Percentiles rank a stretch among this genome's conserved stretches.
Evolutionary conservation across 1,140 invertebrate species (phyloP).

Genomic region (Pentalonia nigronervosa): DNA sequence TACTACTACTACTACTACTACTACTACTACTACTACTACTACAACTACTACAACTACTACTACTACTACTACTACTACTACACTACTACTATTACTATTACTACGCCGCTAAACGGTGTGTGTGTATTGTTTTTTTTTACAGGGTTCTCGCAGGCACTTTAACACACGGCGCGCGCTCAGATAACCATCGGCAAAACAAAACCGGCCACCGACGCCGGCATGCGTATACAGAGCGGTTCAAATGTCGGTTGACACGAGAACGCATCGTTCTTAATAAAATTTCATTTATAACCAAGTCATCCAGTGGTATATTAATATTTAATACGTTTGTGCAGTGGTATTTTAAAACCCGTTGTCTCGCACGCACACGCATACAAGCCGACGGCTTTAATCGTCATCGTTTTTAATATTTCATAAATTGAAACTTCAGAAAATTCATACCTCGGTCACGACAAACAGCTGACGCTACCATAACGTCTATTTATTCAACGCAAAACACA

Average conservation of each 20-base stretch:
- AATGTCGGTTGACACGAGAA: neutral
- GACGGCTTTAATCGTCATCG: neutral
- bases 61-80: conserved; percentile 27
- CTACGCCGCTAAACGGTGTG: conserved; percentile 50
- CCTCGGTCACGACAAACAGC: neutral
- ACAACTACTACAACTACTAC: conserved; percentile 24
- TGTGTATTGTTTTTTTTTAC: conserved; percentile 43
- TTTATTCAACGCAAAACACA: neutral
- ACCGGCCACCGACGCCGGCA: conserved; percentile 24
- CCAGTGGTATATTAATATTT: neutral
- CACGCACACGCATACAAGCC: neutral
- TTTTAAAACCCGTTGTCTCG: neutral
- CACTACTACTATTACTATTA: conserved; percentile 19
- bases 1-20: conserved; percentile 21
- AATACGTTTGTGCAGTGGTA: neutral
- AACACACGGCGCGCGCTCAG: conserved; percentile 44
- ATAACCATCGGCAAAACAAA: conserved; percentile 57
- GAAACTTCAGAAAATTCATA: neutral
- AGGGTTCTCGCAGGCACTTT: conserved; percentile 41
- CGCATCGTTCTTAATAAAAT: neutral
- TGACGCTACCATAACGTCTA: neutral
- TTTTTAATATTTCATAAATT: neutral
- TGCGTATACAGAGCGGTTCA: conserved; percentile 36
- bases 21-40: conserved; percentile 20
- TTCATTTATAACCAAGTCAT: neutral